Evolutionary conservation across 2,888 invertebrate species (phyloP), one percentile per base, ranked within the genome.

Genomic region (Tenthredo notha): DNA sequence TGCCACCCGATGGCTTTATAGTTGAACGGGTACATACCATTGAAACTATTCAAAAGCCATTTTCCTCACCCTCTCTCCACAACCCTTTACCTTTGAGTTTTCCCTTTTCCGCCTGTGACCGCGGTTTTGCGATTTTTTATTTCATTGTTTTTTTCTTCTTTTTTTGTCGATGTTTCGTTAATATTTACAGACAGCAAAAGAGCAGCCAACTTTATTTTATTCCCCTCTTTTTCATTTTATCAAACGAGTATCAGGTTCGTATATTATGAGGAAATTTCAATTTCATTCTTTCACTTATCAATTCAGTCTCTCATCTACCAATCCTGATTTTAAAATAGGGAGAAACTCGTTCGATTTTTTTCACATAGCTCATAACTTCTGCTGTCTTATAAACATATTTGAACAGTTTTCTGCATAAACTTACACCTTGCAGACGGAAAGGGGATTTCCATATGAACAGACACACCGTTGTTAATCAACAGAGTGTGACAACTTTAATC

Each of bases 1-100:
- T 54, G 77, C 77, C 33, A 6, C 50, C 50, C 33, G 18, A 12
- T 33, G 54, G 77, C 77, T 77, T 29, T 77, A 77, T 29, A 33
- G 77, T 21, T 50, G 77, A 29, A 77, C 33, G 54, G 54, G 72
- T 72, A 37, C 29, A 10, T 29, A 47, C 50, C 50, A 33, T 77
- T 54, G 54, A 54, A 54, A 77, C 77, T 77, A 77, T 77, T 47
- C 77, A 77, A 77, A 77, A 77, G 50, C 29, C 25, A 50, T 77
- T 18, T 77, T 18, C 33, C 50, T 29, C 29, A 18, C 50, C 33
- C 54, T 54, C 54, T 29, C 47, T 9, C 50, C 7, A 18, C 29
- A 33, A 5, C 50, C 54, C 29, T 77, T 54, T n/a, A 25, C 29
- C 50, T 50, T 54, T 54, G 50, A 29, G 33, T 67, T 40, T 77